Conservation (phyloP, 2,888 invertebrate species). For the Cloeon dipterum region DNA sequence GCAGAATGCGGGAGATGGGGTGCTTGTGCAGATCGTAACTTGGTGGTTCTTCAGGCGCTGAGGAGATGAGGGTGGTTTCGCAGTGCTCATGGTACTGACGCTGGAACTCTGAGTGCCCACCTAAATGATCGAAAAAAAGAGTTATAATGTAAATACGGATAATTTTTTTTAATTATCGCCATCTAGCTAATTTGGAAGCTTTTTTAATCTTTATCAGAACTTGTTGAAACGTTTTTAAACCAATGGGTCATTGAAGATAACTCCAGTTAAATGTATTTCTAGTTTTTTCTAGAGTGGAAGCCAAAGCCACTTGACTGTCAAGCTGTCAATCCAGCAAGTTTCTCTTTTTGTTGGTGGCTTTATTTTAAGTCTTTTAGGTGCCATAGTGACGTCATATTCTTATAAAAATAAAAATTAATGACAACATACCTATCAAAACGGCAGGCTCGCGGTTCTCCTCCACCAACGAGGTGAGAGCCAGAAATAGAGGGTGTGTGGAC, state of each 20-base stretch:
- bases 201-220: too few species aligned
- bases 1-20: constrained; percentile 53
- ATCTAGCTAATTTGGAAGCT: too few species aligned
- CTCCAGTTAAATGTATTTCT: too few species aligned
- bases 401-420: neutral
- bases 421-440: constrained; percentile 41
- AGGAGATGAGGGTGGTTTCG: constrained; percentile 36
- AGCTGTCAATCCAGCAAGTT: too few species aligned
- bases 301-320: too few species aligned
- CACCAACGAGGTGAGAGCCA: constrained; percentile 38
- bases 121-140: constrained; percentile 20
- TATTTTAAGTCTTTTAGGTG: too few species aligned
- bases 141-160: neutral
- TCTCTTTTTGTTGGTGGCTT: too few species aligned
- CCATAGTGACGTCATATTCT: too few species aligned
- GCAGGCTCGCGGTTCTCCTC: constrained; percentile 41
- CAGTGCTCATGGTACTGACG: constrained; percentile 46
- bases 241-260: neutral
- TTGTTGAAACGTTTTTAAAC: too few species aligned
- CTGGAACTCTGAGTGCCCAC: constrained; percentile 46
- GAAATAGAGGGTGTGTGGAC: constrained; percentile 32
- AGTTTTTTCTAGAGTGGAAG: too few species aligned
- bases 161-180: too few species aligned
- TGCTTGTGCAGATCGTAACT: constrained; percentile 43
- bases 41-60: constrained; percentile 11